Base-by-base conservation (phyloP, 2,888 invertebrate species). In the Operophtera brumata region DNA sequence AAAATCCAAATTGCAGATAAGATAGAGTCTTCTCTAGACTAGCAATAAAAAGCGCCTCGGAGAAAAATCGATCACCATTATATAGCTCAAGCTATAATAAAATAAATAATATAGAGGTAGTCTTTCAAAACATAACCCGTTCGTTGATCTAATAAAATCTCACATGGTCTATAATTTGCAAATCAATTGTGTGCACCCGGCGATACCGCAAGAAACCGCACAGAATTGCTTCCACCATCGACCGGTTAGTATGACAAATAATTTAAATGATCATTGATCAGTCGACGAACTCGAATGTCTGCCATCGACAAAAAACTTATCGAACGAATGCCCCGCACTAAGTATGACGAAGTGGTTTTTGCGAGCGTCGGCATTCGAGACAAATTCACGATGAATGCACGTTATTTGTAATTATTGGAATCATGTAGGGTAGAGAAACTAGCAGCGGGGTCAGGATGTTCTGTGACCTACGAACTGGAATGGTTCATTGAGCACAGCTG, bases 401-500 rank as follows among this genome's bases (percentile, higher is more conserved):
- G 32, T 44, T 43, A 56, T 54, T 49, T 36, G 39, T 56, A 47
- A 54, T 57, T 53, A 45, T 59, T 57, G 46, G 51, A 55, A 57
- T 52, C 47, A 57, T 57, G 14, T 82, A 78, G 80, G 80, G 79
- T 82, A 78, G 81, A 79, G 84, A 84, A 84, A 84, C 78, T 79
- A 73, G 71, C 65, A 74, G 73, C 71, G 78, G 81, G 87, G 86
- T 87, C 84, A 83, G 73, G 77, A 82, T 81, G 78, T 79, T 75
- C 71, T 74, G 77, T 78, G 86, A 87, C 89, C 89, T 86, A 80
- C 85, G 88, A 86, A 86, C 88, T 82, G 78, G 75, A 78, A 80
- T 84, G 85, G 79, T 86, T 86, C 89, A 90, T 87, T 88, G 88
- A 88, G 86, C 77, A 80, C 78, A 80, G 75, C 20, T 20, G 20